Percentiles rank a stretch among this genome's conserved stretches.
Evolutionary conservation across 1,140 invertebrate genomes (phyloP).

Genomic region (Drosophila oshimai): DNA sequence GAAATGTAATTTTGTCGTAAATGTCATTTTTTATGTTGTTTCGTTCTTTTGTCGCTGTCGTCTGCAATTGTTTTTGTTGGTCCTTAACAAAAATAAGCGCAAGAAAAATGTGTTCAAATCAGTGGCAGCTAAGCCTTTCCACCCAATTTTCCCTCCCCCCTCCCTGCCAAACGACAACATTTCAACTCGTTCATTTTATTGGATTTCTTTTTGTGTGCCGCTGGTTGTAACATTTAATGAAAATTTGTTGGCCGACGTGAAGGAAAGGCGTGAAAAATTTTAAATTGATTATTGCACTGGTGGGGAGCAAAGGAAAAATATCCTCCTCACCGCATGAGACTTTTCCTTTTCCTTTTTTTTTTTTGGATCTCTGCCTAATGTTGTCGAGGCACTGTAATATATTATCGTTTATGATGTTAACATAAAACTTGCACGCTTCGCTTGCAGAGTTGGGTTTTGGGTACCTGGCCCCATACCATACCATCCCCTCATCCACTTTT

Average conservation of each 20-base stretch:
- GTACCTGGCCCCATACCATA: constrained; percentile 1
- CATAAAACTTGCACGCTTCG: constrained; percentile 69
- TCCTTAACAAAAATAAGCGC: constrained; percentile 10
- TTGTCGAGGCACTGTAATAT: constrained; percentile 61
- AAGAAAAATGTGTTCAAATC: constrained; percentile 73
- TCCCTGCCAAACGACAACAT: constrained; percentile 22
- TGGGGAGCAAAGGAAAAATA: constrained; percentile 11
- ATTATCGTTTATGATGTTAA: constrained; percentile 73
- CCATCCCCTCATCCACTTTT: constrained; percentile 50
- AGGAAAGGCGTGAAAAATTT: constrained; percentile 66
- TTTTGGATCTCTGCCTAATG: constrained; percentile 38
- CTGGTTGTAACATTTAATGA: constrained; percentile 67
- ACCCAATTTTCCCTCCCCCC: not conserved
- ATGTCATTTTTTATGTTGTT: constrained; percentile 70
- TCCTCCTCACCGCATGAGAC: constrained; percentile 45
- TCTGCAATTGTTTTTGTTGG: constrained; percentile 61
- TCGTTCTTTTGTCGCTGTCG: constrained; percentile 26
- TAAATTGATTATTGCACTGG: constrained; percentile 67
- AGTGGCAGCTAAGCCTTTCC: constrained; percentile 46
- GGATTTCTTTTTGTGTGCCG: constrained; percentile 40
- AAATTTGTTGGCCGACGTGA: constrained; percentile 68
- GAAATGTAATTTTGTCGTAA: constrained; percentile 71
- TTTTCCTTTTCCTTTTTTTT: not conserved
- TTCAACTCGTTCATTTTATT: constrained; percentile 70
- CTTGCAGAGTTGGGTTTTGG: constrained; percentile 17